These are phyloP conservation scores for Melanocharis versteri DNA, from an alignment of 2,113 vertebrate genomes.

Conservation along the genomic window DNA sequence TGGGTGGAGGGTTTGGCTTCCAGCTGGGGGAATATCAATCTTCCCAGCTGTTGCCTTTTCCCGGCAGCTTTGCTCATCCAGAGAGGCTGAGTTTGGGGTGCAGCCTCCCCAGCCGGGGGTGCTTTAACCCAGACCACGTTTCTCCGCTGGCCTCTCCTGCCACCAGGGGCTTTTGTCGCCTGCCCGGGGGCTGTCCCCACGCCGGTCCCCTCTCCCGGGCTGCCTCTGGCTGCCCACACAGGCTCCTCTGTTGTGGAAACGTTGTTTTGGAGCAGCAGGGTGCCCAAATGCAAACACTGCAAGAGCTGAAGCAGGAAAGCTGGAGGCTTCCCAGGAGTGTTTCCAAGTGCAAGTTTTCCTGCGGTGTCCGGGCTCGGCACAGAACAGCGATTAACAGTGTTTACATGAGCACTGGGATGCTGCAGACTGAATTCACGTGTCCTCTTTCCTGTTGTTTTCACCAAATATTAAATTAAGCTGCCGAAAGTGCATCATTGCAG, in stretches of 20 bases:
- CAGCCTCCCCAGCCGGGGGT: neutral
- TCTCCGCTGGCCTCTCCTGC: neutral
- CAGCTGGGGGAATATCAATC: neutral
- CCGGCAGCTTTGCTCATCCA: neutral
- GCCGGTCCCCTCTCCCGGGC: neutral
- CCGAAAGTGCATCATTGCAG: fast-evolving
- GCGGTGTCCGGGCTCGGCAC: fast-evolving
- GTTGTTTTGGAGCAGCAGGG: neutral
- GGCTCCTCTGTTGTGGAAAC: neutral
- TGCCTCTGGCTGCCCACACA: neutral
- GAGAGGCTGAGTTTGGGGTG: neutral
- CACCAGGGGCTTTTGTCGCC: neutral
- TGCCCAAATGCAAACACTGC: neutral
- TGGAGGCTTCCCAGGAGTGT: neutral
- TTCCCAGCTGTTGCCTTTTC: no score
- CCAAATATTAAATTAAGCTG: neutral
- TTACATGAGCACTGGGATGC: neutral
- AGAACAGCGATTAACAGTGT: neutral
- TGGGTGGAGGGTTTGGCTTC: neutral
- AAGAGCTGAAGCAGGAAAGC: neutral
- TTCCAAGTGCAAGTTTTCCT: neutral
- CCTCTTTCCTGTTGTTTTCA: neutral
- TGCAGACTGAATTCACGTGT: fast-evolving
- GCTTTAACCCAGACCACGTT: fast-evolving
- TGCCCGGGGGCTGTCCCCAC: neutral